A percentile compares a stretch with the other conserved stretches of the same genome.
Evolutionary conservation across 2,113 vertebrate species (phyloP).

Genomic region (Procapra przewalskii): DNA sequence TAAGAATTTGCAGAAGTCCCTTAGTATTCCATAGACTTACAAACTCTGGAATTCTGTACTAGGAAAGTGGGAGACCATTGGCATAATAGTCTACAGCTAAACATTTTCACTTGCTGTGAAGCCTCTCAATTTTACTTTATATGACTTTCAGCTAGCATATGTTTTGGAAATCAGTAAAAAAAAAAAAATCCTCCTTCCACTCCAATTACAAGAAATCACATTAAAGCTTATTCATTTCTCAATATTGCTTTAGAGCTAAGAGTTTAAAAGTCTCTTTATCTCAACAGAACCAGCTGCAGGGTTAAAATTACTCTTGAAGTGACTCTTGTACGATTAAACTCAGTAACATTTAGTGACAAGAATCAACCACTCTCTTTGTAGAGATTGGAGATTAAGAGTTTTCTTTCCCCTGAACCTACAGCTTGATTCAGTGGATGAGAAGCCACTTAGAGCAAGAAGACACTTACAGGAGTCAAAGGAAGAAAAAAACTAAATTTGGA

Average conservation of each 20-base stretch:
- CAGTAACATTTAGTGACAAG: not conserved
- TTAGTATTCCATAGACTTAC: not conserved
- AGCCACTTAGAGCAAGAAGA: too few species aligned
- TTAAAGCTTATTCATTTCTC: not conserved
- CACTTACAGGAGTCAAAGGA: not conserved
- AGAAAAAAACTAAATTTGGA: not conserved
- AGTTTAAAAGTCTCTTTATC: constrained; percentile 23
- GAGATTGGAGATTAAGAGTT: constrained; percentile 22
- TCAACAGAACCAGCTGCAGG: not conserved
- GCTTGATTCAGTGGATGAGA: not conserved
- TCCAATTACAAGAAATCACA: not conserved
- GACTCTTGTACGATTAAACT: constrained; percentile 16
- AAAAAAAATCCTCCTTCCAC: not conserved
- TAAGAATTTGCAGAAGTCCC: not conserved
- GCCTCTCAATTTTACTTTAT: not conserved
- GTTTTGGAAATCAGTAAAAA: not conserved
- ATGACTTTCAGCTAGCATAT: not conserved
- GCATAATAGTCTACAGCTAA: not conserved
- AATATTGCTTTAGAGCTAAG: constrained; percentile 24
- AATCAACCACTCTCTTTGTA: constrained; percentile 5
- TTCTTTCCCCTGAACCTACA: not conserved
- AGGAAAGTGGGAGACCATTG: not conserved
- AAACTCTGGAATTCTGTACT: not conserved
- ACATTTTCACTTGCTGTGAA: not conserved
- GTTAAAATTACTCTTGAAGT: constrained; percentile 1